Evolutionary conservation across 2,113 vertebrate genomes (phyloP), one percentile per base, ranked within the genome.

Genomic region (Grammomys surdaster): DNA sequence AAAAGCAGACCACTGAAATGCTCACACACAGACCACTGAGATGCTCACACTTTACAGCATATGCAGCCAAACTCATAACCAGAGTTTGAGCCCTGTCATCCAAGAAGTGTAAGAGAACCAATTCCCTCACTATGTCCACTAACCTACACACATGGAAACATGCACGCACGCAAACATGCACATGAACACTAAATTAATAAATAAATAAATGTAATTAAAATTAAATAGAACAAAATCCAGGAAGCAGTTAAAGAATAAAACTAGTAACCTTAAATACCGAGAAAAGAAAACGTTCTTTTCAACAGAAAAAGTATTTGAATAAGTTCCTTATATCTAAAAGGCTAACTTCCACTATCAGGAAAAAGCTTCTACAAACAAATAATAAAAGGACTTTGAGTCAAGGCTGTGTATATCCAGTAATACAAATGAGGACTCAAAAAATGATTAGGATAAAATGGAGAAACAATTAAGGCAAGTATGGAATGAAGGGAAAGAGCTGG

Each of bases 191-290:
- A 26, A 28, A 26, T 48, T 13, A 40, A 40, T 40, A 40, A 28
- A 26, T 48, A 26, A 26, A 76, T 28, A 26, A 46, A 46, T 46
- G n/a, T 7, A 77, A 28, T 46, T 75, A 43, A 26, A 46, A 76
- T 76, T 77, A 77, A 77, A 48, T 13, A 28, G 43, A 28, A 76
- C 94, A 94, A 89, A 91, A 80, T 78, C 33, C 36, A 93, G 54
- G 72, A 1, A 84, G 65, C 69, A 92, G 36, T 84, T 84, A 82
- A 72, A 13, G 43, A 87, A 82, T 26, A 90, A 75, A 48, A n/a
- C 67, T 93, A 81, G 67, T 72, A 88, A 81, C n/a, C 60, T 90
- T 72, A 94, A 56, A 31, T 67, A 76, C 28, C 14, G 75, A 48
- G 36, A 76, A 94, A 89, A 77, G 11, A 76, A 94, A 90, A 69